Evolutionary conservation across 2,888 invertebrate genomes (phyloP).

Genomic region (Drosophila siamana): DNA sequence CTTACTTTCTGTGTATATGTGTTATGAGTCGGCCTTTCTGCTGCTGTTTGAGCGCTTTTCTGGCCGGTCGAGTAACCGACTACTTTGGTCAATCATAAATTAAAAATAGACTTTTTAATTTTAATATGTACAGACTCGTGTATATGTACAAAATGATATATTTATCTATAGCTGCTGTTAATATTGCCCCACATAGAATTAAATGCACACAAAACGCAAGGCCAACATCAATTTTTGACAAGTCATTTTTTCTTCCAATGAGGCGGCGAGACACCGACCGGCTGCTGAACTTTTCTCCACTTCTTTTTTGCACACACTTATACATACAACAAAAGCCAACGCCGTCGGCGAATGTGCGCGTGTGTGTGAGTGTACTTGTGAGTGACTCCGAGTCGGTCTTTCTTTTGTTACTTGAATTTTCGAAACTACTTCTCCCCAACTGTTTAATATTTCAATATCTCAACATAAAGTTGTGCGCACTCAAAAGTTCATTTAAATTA

Average conservation of each 20-base stretch:
- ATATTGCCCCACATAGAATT: constrained; percentile 4
- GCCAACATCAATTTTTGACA: constrained; percentile 39
- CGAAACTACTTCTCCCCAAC: neutral
- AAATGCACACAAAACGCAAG: constrained; percentile 26
- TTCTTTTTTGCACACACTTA: constrained; percentile 70
- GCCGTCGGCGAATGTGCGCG: constrained; percentile 58
- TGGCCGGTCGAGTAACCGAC: constrained; percentile 72
- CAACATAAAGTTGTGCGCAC: neutral
- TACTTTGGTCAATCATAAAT: constrained; percentile 69
- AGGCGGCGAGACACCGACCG: constrained; percentile 54
- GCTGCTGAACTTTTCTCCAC: constrained; percentile 66
- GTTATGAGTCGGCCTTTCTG: constrained; percentile 68
- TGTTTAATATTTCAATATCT: constrained; percentile 9
- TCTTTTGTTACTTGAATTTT: constrained; percentile 38
- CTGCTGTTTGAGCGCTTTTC: constrained; percentile 54
- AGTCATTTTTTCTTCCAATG: constrained; percentile 44
- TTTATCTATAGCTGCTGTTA: constrained; percentile 15
- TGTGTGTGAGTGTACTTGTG: constrained; percentile 30
- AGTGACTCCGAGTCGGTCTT: constrained; percentile 41
- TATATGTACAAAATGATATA: constrained; percentile 35
- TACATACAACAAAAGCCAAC: constrained; percentile 52
- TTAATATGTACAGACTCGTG: constrained; percentile 42
- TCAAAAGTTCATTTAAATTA: constrained; percentile 3
- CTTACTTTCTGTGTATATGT: constrained; percentile 42
- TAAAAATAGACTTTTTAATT: constrained; percentile 71